Base-by-base conservation (phyloP, 2,113 vertebrate genomes). In the Ceyx margarethae region DNA sequence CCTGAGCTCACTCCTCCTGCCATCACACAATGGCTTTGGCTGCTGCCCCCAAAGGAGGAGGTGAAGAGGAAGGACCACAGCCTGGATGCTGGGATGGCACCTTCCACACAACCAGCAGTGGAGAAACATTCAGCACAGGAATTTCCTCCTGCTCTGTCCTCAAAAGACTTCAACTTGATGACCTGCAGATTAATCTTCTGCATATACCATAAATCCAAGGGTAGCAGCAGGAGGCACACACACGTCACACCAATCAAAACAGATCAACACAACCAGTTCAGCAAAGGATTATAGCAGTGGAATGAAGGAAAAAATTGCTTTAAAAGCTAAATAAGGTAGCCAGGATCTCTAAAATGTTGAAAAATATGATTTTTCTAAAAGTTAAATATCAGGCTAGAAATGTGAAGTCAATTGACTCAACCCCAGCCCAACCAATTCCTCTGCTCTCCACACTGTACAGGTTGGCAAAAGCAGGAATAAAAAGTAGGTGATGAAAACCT, bases 161-260 rank as follows among this genome's bases (percentile, higher is more conserved):
- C 91, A 74, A 64, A 91, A 88, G 91, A 86, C 81, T 87, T 17
- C 25, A 57, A 19, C 11, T 60, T 5, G 61, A 61, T 95, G 93
- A 83, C 76, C 84, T 35, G 40, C 25, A 71, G 90, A 94, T 95
- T 95, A 96, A 94, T 95, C 57, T 43, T 46, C 54, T 8, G 40
- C 62, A 9, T 29, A 61, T 31, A 86, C 89, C 1, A 0, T 10
- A 91, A 95, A 94, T 93, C 88, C 85, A 82, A 45, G 58, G 7
- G 7, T 0, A 42, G 90, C 86, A 74, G 90, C 64, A 42, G 91
- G 75, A 91, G 89, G 57, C 74, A 53, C 85, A 23, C 85, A 53
- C 43, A 17, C 21, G 91, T 78, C 94, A 74, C 75, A 81, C 62
- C 93, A 58, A 93, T 82, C 87, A 42, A 31, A 77, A 61, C 25